These are phyloP conservation scores for Hyposoter dolosus DNA, from an alignment of 2,888 invertebrate genomes.

Conservation along the genomic window DNA sequence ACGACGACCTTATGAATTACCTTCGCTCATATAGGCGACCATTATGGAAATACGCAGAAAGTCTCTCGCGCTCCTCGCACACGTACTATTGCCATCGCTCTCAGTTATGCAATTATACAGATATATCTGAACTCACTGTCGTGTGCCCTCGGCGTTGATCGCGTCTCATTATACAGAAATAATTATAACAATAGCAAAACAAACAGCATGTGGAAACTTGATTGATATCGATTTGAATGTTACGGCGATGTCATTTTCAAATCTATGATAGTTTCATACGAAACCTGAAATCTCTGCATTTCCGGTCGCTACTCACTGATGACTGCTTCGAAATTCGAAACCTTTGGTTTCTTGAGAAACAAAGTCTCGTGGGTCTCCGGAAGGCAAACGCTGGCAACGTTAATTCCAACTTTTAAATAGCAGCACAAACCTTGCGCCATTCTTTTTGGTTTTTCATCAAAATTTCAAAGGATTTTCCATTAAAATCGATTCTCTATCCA, in stretches of 20 bases:
- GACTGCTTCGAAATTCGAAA: neutral
- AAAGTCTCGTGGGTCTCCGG: neutral
- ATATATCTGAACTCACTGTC: neutral
- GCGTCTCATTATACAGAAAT: neutral
- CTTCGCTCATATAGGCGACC: neutral
- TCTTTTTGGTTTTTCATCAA: neutral
- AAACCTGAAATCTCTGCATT: neutral
- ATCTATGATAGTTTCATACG: neutral
- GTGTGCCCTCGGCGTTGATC: conserved; percentile 1
- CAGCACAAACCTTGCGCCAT: neutral
- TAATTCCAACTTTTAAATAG: neutral
- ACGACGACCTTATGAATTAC: conserved; percentile 31
- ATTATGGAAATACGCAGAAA: conserved; percentile 56
- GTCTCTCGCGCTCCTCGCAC: conserved; percentile 10
- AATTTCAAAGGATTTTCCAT: neutral
- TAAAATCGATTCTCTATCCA: neutral
- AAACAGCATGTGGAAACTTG: neutral
- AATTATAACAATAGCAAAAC: neutral
- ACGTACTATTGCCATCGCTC: conserved; percentile 47
- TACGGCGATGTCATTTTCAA: neutral
- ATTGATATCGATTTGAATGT: neutral
- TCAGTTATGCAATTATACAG: conserved; percentile 60
- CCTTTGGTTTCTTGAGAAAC: neutral
- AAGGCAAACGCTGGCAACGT: neutral
- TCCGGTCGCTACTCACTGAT: neutral